Evolutionary conservation across 2,797 vertebrate species (phyloP), one percentile per base, ranked within the genome.

Genomic region (Enteromius trimaculatus): DNA sequence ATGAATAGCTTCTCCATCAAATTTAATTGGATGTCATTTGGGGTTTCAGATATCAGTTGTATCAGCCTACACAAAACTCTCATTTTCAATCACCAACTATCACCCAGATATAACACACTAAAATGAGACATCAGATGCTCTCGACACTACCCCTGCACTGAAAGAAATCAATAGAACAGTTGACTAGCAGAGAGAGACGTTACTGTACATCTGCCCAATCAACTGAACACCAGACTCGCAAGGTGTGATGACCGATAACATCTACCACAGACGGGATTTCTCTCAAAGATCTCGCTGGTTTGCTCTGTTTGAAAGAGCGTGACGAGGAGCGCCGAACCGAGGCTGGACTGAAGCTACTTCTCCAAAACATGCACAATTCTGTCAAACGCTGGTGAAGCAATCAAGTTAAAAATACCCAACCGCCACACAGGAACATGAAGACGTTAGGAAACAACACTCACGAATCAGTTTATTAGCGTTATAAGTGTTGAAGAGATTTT

Each of bases 221-320:
- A 13, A 7, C 42, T 7, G 13, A 7, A 66, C 42, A 44, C 6
- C 7, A 53, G 72, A 5, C 26, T 70, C 69, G 66, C 70, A 80
- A 84, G 69, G 75, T 77, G 84, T 86, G 51, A 77, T n/a, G 0
- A 47, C 29, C 39, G 65, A 84, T 66, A 81, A 60, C 14, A 65
- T 49, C 44, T 16, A 80, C 58, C 76, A 69, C 64, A 65, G 1
- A 76, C 58, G 21, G 2, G 7, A 79, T 60, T 34, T 71, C 31
- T 23, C 49, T 64, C 11, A 42, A 26, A 71, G 53, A 77, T 69
- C 76, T 68, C 44, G 19, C 58, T 68, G 49, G 76, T 37, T 86
- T 86, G 76, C 82, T 84, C 55, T 70, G 55, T 23, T 19, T 5
- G 6, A 29, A 53, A 29, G 6, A 5, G 21, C 51, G 31, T 23